Percentiles rank a stretch among this genome's conserved stretches.
Evolutionary conservation across 2,888 invertebrate genomes (phyloP).

Genomic region (Melikaiella ostensackeni): DNA sequence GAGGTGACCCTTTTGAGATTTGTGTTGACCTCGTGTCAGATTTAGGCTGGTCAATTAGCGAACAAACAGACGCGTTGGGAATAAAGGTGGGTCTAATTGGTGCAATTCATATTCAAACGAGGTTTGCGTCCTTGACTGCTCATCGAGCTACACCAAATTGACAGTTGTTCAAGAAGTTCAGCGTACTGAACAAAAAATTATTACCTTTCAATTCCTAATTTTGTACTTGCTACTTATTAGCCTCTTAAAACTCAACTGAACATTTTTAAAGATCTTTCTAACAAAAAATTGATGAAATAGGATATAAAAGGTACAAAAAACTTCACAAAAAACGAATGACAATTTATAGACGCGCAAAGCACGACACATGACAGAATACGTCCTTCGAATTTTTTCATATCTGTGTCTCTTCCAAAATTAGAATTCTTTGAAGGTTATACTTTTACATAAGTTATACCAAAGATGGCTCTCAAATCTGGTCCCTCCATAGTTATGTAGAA

Average conservation of each 20-base stretch:
- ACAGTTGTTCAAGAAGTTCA: slow-evolving; percentile 50
- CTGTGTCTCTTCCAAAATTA: background rate
- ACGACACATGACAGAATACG: background rate
- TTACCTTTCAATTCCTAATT: slow-evolving; percentile 1
- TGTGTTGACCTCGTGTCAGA: slow-evolving; percentile 48
- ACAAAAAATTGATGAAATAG: background rate
- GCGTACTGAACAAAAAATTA: slow-evolving; percentile 9
- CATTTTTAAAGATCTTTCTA: background rate
- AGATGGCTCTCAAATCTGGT: background rate
- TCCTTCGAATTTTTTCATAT: background rate
- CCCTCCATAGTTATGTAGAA: no score
- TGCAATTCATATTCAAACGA: slow-evolving; percentile 75
- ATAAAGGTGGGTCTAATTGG: slow-evolving; percentile 73
- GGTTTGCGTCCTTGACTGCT: slow-evolving; percentile 67
- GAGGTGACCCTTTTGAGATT: slow-evolving; percentile 48
- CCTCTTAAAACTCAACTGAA: background rate
- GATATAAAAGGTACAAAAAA: background rate
- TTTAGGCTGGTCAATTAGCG: slow-evolving; percentile 67
- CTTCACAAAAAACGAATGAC: background rate
- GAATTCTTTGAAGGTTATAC: background rate
- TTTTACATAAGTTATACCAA: background rate
- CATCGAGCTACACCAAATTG: slow-evolving; percentile 54
- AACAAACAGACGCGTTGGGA: slow-evolving; percentile 72
- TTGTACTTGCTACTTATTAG: background rate
- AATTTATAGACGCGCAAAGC: background rate